Percentiles rank a stretch among this genome's conserved stretches.
These are phyloP conservation scores for Pseudorhombus dupliciocellatus DNA, from an alignment of 2,113 vertebrate species.

Conservation along the genomic window DNA sequence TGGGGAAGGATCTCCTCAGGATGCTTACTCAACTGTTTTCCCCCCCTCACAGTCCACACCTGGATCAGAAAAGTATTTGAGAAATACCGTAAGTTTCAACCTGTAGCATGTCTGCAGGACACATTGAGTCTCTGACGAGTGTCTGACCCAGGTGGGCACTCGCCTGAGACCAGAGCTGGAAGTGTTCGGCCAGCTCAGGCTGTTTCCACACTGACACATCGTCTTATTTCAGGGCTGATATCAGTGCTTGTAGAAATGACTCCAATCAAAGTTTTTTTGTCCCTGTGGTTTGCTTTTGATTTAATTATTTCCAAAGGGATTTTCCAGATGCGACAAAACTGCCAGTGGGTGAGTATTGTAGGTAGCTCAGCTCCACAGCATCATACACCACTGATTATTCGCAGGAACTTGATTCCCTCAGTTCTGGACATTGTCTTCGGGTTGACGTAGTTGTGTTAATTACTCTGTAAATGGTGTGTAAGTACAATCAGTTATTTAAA, in stretches of 20 bases:
- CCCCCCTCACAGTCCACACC: conserved; percentile 27
- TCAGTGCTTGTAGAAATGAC: conserved; percentile 51
- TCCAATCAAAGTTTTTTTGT: conserved; percentile 46
- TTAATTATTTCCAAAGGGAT: conserved; percentile 69
- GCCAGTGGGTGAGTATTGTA: conserved; percentile 78
- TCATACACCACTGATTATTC: conserved; percentile 11
- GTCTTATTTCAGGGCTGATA: conserved; percentile 46
- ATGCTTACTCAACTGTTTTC: conserved; percentile 4
- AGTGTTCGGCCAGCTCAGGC: conserved; percentile 28
- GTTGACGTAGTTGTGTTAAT: too few relatives aligned
- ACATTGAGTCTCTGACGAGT: too few relatives aligned
- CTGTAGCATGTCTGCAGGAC: neutral
- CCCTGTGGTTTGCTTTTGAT: conserved; percentile 71
- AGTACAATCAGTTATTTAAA: too few relatives aligned
- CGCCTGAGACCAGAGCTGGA: conserved; percentile 2
- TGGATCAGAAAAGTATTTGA: conserved; percentile 39
- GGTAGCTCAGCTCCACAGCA: conserved; percentile 44
- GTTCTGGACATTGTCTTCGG: neutral
- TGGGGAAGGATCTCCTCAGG: neutral
- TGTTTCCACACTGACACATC: conserved; percentile 19
- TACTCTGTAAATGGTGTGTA: too few relatives aligned
- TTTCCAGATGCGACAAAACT: conserved; percentile 67
- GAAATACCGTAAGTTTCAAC: neutral
- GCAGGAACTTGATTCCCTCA: neutral
- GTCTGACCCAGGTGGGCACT: neutral